These are phyloP conservation scores for Apodemus speciosus DNA, from an alignment of 2,113 vertebrate genomes.

Conservation along the genomic window DNA sequence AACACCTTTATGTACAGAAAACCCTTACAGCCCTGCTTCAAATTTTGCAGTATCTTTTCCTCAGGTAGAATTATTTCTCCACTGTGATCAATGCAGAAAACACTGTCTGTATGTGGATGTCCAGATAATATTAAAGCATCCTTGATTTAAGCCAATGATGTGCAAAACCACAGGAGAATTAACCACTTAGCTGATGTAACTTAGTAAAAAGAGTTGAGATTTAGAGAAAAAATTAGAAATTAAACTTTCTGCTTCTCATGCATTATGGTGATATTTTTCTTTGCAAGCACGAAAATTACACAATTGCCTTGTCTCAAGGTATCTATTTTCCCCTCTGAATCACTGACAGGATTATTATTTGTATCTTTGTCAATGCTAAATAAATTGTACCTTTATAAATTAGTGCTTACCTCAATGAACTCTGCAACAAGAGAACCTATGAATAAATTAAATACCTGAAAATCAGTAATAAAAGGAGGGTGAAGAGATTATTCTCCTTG, in stretches of 20 bases:
- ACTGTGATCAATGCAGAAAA: not conserved
- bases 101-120: not conserved
- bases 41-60: not conserved
- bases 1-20: not conserved
- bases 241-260: not conserved
- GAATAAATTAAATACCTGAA: constrained; percentile 22
- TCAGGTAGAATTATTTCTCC: constrained; percentile 11
- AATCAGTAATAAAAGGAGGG: constrained; percentile 12
- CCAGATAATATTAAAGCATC: constrained; percentile 7
- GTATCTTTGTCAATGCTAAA: constrained; percentile 33
- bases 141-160: not conserved
- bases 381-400: constrained; percentile 65
- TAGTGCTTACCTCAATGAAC: constrained; percentile 45
- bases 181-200: not conserved
- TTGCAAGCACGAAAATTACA: constrained; percentile 18
- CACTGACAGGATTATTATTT: constrained; percentile 67
- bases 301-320: constrained; percentile 51
- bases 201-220: not conserved
- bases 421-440: not conserved
- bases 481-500: constrained; percentile 15
- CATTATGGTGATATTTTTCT: constrained; percentile 25
- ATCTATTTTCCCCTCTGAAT: constrained; percentile 55
- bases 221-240: constrained; percentile 37
- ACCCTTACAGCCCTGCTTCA: not conserved
- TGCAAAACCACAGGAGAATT: not conserved